Base-by-base conservation (phyloP, 2,888 invertebrate genomes). In the Melanargia galathea region DNA sequence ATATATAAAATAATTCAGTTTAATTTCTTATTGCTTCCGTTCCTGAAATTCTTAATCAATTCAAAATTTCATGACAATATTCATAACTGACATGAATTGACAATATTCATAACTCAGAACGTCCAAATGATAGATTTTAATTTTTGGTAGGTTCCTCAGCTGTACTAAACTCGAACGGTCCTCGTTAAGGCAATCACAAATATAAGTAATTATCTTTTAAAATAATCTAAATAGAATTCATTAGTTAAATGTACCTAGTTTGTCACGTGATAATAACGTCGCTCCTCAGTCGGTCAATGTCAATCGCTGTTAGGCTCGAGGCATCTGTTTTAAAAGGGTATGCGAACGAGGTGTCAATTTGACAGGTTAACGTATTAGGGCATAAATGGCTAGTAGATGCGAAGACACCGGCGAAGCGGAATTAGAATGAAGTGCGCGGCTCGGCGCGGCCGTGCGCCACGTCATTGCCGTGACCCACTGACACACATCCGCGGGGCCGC, bases 381-480 rank as follows among this genome's bases (percentile, higher is more conserved):
- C 74, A 74, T 73, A 74, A 76, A 77, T 78, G 75, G 73, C 64
- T 68, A 73, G 75, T 73, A 63, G 73, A 74, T 71, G 70, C 75
- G 83, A 83, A 83, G 85, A 87, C 81, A 84, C 83, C 83, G 86
- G 84, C 82, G 86, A 88, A 87, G 92, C 88, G 90, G 90, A 91
- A 91, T 92, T 89, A 90, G 91, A 91, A 90, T 89, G 88, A 90
- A 90, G 86, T 87, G 85, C 83, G 86, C 84, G 82, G 76, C 77
- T 82, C 83, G 84, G 82, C 81, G 89, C 88, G 88, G 86, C 90
- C 91, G 86, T 89, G 89, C 87, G 91, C 92, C 89, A 90, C 92
- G 92, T 92, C 93, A 93, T 93, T 73, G 74, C 75, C 91, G 92
- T 93, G 94, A 93, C 93, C 94, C 92, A 94, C 93, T 93, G 93